Evolutionary conservation across 2,888 invertebrate genomes (phyloP).

Genomic region (Ectobius pallidus): DNA sequence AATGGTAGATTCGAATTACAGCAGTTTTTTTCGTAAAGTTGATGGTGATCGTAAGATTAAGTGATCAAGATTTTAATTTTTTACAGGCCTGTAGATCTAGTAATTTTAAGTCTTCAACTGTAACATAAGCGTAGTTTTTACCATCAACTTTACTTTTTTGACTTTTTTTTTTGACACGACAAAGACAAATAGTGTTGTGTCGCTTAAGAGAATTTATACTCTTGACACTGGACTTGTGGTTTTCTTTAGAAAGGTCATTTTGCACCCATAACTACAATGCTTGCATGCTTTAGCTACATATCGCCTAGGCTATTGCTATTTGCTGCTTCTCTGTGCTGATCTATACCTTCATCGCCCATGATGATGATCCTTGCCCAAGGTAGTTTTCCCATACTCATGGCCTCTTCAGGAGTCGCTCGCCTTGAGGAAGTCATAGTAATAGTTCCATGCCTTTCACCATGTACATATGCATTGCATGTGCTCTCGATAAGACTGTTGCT

Average conservation of each 20-base stretch:
- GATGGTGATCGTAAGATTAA: neutral
- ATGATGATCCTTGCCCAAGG: neutral
- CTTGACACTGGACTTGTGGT: neutral
- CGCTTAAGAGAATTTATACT: too few relatives aligned
- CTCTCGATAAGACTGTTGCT: too few relatives aligned
- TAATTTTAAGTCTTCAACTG: too few relatives aligned
- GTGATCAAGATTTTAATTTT: too few relatives aligned
- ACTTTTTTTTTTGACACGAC: slow-evolving; percentile 19
- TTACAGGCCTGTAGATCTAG: too few relatives aligned
- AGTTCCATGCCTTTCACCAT: neutral
- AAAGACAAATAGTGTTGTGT: slow-evolving; percentile 5
- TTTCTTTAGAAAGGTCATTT: neutral
- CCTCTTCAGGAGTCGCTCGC: slow-evolving; percentile 23
- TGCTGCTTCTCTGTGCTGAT: neutral
- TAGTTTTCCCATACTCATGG: neutral
- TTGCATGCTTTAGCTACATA: neutral
- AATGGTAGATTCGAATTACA: neutral
- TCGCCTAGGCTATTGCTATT: neutral
- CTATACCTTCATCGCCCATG: too few relatives aligned
- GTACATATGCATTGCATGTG: slow-evolving; percentile 8
- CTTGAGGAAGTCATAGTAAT: neutral
- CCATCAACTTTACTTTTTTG: slow-evolving; percentile 7
- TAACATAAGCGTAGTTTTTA: too few relatives aligned
- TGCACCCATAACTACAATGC: neutral
- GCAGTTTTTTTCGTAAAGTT: neutral